Evolutionary conservation across 1,140 invertebrate genomes (phyloP), one percentile per base, ranked within the genome.

Genomic region (Pentalonia nigronervosa): DNA sequence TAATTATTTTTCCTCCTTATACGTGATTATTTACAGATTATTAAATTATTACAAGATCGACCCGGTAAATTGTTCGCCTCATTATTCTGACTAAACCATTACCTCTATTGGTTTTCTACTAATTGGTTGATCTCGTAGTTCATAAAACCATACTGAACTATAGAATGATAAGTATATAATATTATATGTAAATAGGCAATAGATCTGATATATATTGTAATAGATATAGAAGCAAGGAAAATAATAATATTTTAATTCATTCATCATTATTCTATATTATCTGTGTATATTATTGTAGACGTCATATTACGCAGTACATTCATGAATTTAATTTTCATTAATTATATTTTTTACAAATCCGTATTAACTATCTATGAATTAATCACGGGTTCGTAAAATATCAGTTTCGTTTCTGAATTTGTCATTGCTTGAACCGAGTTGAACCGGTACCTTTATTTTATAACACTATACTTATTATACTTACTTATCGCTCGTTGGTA

Each of bases 361-460:
- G 14, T 76, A n/a, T 17, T 76, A 17, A 17, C 7, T n/a, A n/a
- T n/a, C n/a, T 14, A 34, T 76, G n/a, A 14, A 76, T 76, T 76
- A 76, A 76, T 76, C n/a, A 17, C n/a, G 4, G 60, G n/a, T n/a
- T 76, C 60, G 60, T 76, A 76, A 17, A 34, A 76, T 0, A 76
- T 76, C 60, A 34, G n/a, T 76, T n/a, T 30, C 60, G n/a, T 76
- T n/a, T 76, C 60, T 76, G 60, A 76, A n/a, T 76, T 76, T 76
- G 30, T 76, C n/a, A n/a, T 14, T 14, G 11, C 14, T 76, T 76
- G 14, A 76, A n/a, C 7, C 60, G 23, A 67, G n/a, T 76, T n/a
- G 41, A 41, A 4, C 30, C 17, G 4, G 14, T 67, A 67, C 4
- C 14, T n/a, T 6, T 67, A 17, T 67, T 25, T 23, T 60, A 67